Conservation (phyloP, 1,140 invertebrate species). For the Gryon sp. region DNA sequence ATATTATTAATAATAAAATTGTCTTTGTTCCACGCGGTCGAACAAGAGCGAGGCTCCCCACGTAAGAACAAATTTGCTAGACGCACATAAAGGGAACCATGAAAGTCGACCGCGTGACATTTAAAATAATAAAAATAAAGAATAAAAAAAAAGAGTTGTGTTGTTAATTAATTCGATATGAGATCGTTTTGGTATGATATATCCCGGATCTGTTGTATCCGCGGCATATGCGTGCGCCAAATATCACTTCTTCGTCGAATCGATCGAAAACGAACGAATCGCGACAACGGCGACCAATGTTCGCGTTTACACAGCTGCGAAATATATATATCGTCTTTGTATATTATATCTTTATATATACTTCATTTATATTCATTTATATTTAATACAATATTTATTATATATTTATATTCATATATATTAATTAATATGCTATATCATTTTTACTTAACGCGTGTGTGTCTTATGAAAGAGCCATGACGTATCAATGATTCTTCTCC, state of each 20-base stretch:
- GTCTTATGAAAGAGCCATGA: conserved; percentile 50
- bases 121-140: background rate
- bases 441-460: conserved; percentile 30
- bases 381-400: conserved; percentile 27
- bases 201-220: conserved; percentile 74
- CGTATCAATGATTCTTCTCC: conserved; percentile 37
- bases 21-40: conserved; percentile 71
- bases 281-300: conserved; percentile 20
- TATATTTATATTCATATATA: conserved; percentile 26
- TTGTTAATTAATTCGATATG: conserved; percentile 77
- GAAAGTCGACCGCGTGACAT: conserved; percentile 69
- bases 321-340: conserved; percentile 57
- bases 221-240: conserved; percentile 63
- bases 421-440: conserved; percentile 41
- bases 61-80: conserved; percentile 24
- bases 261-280: conserved; percentile 63
- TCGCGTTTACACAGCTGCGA: conserved; percentile 53
- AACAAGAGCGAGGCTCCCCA: conserved; percentile 58
- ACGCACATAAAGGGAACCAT: conserved; percentile 20
- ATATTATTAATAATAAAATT: conserved; percentile 62
- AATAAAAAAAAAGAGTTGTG: conserved; percentile 58
- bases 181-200: conserved; percentile 78
- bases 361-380: conserved; percentile 36
- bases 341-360: conserved; percentile 32
- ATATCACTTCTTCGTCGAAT: conserved; percentile 64